Base-by-base conservation (phyloP, 2,113 vertebrate genomes). In the Ceratotherium simum region DNA sequence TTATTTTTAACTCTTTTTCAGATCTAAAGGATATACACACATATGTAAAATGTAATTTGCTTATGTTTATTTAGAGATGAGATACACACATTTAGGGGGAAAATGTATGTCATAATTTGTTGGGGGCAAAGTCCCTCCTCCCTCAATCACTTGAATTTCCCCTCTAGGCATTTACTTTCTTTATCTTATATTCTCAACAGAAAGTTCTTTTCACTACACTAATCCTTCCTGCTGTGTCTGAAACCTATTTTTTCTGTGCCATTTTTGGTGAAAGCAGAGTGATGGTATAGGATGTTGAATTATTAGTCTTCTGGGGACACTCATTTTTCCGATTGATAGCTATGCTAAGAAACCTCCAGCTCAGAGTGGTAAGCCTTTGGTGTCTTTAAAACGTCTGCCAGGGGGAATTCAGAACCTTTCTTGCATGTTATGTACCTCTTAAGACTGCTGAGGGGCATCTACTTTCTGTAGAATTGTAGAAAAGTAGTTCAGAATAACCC, bases 311-410 rank as follows among this genome's bases (percentile, higher is more conserved):
- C 64, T 93, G 70, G 58, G 93, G 60, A 60, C 25, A 6, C 70
- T 95, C 33, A 46, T 85, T 96, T 97, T 92, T 97, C 81, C 85
- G 85, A 67, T 48, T 69, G 84, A 98, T 73, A 85, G 56, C 60
- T 93, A 13, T 76, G 42, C 51, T 65, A 42, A 92, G 81, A 86
- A 56, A 78, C 46, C 51, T 83, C 18, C 36, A 82, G 25, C 87
- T 94, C 48, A 6, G 11, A 89, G 67, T 76, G 58, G 67, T 92
- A 75, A 70, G 67, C 91, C 39, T 70, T 75, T 17, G 70, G 29
- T 78, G 60, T 88, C 91, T 81, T 91, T 92, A 64, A 56, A 78
- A 60, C 82, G 76, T 54, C 88, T 85, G 69, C 54, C n/a, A 0
- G 12, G 16, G 84, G 54, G 60, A 85, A 75, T 73, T 86, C 78